Percentiles rank a stretch among this genome's conserved stretches.
These are phyloP conservation scores for Axea sp. DNA, from an alignment of 2,888 invertebrate species.

Conservation along the genomic window DNA sequence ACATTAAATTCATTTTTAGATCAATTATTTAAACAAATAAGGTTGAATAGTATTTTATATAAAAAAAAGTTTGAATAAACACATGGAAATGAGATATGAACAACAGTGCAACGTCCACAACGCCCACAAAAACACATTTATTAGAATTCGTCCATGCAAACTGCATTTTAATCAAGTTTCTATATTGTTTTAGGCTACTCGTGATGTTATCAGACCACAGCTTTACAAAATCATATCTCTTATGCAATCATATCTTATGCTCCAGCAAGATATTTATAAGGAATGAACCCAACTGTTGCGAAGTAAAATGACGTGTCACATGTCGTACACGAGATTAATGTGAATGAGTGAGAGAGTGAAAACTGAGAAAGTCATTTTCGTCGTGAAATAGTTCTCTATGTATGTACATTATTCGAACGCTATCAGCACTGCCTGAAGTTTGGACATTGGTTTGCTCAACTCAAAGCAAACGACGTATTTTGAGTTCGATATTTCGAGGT, in stretches of 20 bases:
- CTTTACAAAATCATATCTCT: constrained; percentile 1
- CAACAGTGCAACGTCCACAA: constrained; percentile 4
- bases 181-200: constrained; percentile 6
- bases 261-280: constrained; percentile 5
- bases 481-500: constrained; percentile 44
- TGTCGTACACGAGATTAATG: constrained; percentile 35
- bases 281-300: constrained; percentile 34
- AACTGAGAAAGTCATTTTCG: constrained; percentile 43
- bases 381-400: background rate
- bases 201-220: constrained; percentile 10
- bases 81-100: constrained; percentile 1
- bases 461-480: constrained; percentile 46
- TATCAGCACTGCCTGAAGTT: constrained; percentile 43
- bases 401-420: constrained; percentile 26
- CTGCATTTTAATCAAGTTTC: constrained; percentile 2
- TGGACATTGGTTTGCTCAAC: constrained; percentile 35
- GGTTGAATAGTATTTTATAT: constrained; percentile 3
- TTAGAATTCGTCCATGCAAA: too few species aligned
- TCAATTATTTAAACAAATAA: constrained; percentile 7
- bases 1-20: too few species aligned
- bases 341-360: constrained; percentile 17
- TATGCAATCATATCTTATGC: too few species aligned
- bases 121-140: too few species aligned
- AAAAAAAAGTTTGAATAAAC: constrained; percentile 6
- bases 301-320: constrained; percentile 69